These are phyloP conservation scores for Hydropotes inermis DNA, from an alignment of 2,113 vertebrate species.

Conservation along the genomic window DNA sequence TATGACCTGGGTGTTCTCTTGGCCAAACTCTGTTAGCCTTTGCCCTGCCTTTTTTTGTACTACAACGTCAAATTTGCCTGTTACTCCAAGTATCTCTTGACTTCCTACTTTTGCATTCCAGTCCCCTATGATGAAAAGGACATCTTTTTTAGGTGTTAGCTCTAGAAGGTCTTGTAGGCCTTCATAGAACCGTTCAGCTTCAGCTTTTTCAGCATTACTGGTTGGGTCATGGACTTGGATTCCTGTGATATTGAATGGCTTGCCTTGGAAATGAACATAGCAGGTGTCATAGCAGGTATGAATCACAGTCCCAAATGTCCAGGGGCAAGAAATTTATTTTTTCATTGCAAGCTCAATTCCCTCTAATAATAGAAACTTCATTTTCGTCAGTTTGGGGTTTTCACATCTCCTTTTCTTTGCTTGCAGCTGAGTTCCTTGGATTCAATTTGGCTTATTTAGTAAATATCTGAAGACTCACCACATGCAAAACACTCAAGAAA, in stretches of 20 bases:
- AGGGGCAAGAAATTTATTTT: not conserved
- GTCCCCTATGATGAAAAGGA: not conserved
- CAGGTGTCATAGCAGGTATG: not conserved
- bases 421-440: not conserved
- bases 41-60: not conserved
- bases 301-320: not conserved
- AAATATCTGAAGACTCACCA: not conserved
- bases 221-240: not conserved
- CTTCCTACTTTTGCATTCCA: not conserved
- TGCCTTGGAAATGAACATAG: not conserved
- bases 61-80: not conserved
- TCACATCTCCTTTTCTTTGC: not conserved
- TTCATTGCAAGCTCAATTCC: not conserved
- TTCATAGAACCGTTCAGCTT: not conserved
- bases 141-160: not conserved
- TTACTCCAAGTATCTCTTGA: not conserved
- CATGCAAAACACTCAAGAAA: not conserved
- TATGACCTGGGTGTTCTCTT: not conserved
- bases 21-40: not conserved
- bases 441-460: not conserved
- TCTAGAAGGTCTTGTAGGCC: not conserved
- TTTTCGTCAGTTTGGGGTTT: not conserved
- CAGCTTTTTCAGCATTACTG: not conserved
- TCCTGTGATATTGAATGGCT: not conserved
- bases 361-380: not conserved